A percentile compares a stretch with the other conserved stretches of the same genome.
Evolutionary conservation across 1,140 invertebrate species (phyloP).

Genomic region (Platorchestia sp.): DNA sequence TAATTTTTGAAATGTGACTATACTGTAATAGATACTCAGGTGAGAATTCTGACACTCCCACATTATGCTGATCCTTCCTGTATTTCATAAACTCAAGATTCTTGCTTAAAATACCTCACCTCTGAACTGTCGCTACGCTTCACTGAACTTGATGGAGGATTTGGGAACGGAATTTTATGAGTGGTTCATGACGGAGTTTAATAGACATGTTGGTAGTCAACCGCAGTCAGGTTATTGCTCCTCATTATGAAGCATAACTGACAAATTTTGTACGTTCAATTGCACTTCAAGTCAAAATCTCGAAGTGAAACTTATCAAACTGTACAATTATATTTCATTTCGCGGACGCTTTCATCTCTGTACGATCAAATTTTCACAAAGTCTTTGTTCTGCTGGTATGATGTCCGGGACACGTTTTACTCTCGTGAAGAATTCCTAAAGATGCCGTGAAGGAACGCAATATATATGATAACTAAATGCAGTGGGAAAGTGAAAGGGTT

Average conservation of each 20-base stretch:
- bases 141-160: too few relatives aligned
- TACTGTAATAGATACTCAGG: background rate
- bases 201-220: background rate
- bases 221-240: background rate
- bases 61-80: background rate
- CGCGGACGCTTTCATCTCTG: background rate
- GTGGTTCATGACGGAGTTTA: background rate
- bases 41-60: background rate
- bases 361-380: background rate
- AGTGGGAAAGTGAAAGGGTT: too few relatives aligned
- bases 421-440: background rate
- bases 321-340: background rate
- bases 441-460: background rate
- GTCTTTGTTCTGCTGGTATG: background rate
- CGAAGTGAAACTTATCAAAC: background rate
- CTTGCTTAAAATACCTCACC: background rate
- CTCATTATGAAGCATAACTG: background rate
- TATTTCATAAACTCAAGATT: background rate
- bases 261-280: background rate
- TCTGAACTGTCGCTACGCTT: background rate
- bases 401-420: background rate
- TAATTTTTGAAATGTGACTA: background rate
- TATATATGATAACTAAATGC: background rate
- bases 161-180: background rate
- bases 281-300: background rate